Conservation (phyloP, 2,797 vertebrate species). For the Phalloptychus januarius region DNA sequence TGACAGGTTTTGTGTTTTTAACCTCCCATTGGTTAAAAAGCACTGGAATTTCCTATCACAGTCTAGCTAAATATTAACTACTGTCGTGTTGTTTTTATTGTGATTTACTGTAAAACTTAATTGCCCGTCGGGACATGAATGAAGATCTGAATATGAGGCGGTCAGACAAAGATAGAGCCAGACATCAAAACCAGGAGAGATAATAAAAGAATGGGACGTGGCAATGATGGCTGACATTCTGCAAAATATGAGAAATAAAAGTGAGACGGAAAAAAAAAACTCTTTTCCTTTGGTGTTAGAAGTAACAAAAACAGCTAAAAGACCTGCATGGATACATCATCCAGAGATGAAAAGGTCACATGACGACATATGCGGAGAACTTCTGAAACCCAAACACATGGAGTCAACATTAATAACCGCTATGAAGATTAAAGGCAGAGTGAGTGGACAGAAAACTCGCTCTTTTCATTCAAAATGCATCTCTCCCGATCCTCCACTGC, state of each 20-base stretch:
- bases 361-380: not conserved
- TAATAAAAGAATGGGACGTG: constrained; percentile 5
- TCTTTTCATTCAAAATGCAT: constrained; percentile 13
- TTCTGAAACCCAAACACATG: not conserved
- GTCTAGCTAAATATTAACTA: too few relatives aligned
- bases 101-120: too few relatives aligned
- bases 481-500: constrained; percentile 8
- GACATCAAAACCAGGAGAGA: constrained; percentile 14
- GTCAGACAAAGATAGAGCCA: constrained; percentile 25
- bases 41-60: too few relatives aligned
- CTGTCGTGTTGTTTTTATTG: too few relatives aligned
- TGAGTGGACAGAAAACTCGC: constrained; percentile 15
- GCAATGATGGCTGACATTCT: constrained; percentile 23
- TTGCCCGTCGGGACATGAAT: too few relatives aligned
- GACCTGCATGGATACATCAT: constrained; percentile 8
- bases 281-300: not conserved
- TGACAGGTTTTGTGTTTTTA: too few relatives aligned
- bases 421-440: constrained; percentile 47
- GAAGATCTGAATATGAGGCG: not conserved
- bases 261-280: not conserved
- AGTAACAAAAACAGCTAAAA: not conserved
- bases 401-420: constrained; percentile 5
- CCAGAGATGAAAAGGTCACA: constrained; percentile 8
- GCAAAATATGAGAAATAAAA: constrained; percentile 14
- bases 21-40: too few relatives aligned